Conservation (phyloP, 2,113 vertebrate species). For the Anguilla rostrata region DNA sequence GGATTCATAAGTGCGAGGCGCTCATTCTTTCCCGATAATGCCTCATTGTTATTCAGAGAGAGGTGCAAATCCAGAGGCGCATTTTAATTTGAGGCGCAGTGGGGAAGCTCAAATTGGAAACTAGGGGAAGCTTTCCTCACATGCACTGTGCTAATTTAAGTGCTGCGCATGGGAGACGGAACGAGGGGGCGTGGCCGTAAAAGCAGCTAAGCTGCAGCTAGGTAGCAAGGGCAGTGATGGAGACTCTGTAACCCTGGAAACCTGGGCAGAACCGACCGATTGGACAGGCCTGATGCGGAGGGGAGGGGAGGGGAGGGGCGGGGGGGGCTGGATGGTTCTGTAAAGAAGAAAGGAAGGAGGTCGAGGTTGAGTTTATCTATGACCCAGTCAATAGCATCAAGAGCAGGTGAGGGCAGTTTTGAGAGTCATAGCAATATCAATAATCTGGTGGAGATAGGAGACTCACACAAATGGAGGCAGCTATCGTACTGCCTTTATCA, state of each 20-base stretch:
- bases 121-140: conserved; percentile 50
- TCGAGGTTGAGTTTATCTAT: not conserved
- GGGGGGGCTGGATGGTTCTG: not conserved
- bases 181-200: conserved; percentile 24
- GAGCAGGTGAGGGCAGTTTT: not conserved
- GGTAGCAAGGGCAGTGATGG: conserved; percentile 12
- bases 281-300: not conserved
- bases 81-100: conserved; percentile 58
- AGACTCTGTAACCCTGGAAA: not conserved
- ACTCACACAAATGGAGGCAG: not conserved
- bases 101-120: conserved; percentile 53
- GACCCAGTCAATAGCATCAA: not conserved
- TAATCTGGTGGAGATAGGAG: too few relatives aligned
- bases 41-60: conserved; percentile 36
- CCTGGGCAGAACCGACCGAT: not conserved
- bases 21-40: not conserved
- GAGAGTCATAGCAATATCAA: not conserved
- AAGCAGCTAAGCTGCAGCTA: conserved; percentile 35
- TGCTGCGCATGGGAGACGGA: conserved; percentile 46
- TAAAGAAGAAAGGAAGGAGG: not conserved
- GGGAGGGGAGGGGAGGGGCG: not conserved
- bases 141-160: conserved; percentile 62
- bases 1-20: not conserved
- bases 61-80: conserved; percentile 51
- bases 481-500: not conserved